Base-by-base conservation (phyloP, 1,140 invertebrate species). In the Potamilus streckersoni region DNA sequence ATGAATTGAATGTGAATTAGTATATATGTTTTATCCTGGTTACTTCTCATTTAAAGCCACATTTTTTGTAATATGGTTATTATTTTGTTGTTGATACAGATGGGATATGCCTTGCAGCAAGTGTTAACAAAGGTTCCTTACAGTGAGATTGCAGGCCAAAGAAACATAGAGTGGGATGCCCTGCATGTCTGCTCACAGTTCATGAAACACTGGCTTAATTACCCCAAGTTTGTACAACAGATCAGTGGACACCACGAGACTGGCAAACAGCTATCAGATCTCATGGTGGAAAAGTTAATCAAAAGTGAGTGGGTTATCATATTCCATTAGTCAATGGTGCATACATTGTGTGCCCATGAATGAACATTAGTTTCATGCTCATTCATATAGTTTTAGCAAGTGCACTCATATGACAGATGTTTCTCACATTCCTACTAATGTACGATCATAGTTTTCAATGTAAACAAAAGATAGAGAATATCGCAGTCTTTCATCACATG, bases 81-180 rank as follows among this genome's bases (percentile, higher is more conserved):
- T 2, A 63, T 58, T 63, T 59, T 65, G 20, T 71, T 55, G 57
- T 57, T 20, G 62, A 75, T 73, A n/a, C 83, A 94, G 91, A 96
- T 98, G 90, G 97, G 97, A 11, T 93, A 94, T 81, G 92, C 93
- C 1, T 89, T 98, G 14, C 94, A 97, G 82, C 94, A 96, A 90
- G 87, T 97, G 74, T 88, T 98, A 55, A 95, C 94, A 2, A 93
- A 92, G 85, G 93, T 94, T 0, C 93, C 93, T 5, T 96, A 96
- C 85, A 91, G 93, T n/a, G 95, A 97, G 88, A 92, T 97, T 1
- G 92, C 95, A 13, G 96, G 96, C 2, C 88, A 95, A 4, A 94
- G 93, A 1, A 96, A 96, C 86, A 92, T 98, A 0, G 96, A 98
- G 90, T 97, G 95, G 95, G 97, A 98, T 90, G 94, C 95, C 16